Percentiles rank a stretch among this genome's conserved stretches.
Evolutionary conservation across 2,797 vertebrate species (phyloP).

Genomic region (Geotrypetes seraphini): DNA sequence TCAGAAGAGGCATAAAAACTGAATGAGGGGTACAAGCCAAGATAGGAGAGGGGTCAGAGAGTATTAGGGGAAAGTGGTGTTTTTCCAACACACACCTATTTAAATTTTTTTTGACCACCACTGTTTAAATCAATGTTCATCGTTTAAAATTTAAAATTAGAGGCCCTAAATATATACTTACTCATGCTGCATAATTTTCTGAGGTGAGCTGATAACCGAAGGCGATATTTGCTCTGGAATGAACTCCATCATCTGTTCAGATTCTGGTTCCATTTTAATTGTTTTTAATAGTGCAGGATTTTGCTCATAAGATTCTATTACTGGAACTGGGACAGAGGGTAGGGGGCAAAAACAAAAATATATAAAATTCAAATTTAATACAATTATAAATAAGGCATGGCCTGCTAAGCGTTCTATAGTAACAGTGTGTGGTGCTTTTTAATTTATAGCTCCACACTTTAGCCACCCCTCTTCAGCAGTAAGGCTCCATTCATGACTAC

Average conservation of each 20-base stretch:
- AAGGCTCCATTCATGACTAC: too few relatives aligned
- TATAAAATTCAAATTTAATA: conserved; percentile 1
- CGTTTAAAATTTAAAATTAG: too few relatives aligned
- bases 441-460: accelerated
- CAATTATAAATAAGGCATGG: not conserved
- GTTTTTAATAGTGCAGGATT: conserved; percentile 65
- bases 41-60: too few relatives aligned
- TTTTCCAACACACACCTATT: too few relatives aligned
- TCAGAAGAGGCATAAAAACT: too few relatives aligned
- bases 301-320: conserved; percentile 57
- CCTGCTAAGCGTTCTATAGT: not conserved
- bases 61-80: too few relatives aligned
- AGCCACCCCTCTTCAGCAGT: too few relatives aligned
- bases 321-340: too few relatives aligned
- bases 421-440: not conserved
- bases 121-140: too few relatives aligned
- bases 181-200: conserved; percentile 71
- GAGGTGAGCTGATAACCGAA: conserved; percentile 68
- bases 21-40: too few relatives aligned
- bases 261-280: conserved; percentile 77
- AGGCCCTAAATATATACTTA: too few relatives aligned
- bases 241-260: conserved; percentile 58
- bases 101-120: too few relatives aligned
- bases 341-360: conserved; percentile 17
- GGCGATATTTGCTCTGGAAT: conserved; percentile 76